Conservation (phyloP, 2,888 invertebrate genomes). For the Cheilosia vernalis region DNA sequence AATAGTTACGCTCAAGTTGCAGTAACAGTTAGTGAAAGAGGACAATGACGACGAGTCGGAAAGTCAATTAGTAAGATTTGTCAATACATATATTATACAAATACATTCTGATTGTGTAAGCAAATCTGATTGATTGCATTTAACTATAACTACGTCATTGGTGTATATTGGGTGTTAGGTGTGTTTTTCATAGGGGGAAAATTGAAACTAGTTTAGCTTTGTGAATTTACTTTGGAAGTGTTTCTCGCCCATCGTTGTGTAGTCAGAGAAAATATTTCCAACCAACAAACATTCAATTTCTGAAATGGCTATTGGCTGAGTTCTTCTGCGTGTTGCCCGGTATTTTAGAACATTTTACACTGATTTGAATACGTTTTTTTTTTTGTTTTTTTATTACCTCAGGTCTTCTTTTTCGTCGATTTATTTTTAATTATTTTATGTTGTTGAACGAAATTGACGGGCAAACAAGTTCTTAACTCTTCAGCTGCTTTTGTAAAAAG, state of each 20-base stretch:
- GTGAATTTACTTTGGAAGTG: not conserved
- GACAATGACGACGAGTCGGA: slow-evolving; percentile 51
- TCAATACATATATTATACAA: slow-evolving; percentile 25
- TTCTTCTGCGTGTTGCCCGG: too few species aligned
- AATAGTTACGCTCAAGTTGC: slow-evolving; percentile 49
- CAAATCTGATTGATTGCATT: slow-evolving; percentile 55
- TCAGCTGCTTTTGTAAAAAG: too few species aligned
- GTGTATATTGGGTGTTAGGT: not conserved
- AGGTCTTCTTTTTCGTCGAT: too few species aligned
- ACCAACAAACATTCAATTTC: too few species aligned
- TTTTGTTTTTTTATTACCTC: too few species aligned
- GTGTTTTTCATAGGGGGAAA: not conserved
- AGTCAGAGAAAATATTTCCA: too few species aligned
- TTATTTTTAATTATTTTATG: too few species aligned
- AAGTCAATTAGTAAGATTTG: slow-evolving; percentile 68
- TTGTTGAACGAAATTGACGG: too few species aligned
- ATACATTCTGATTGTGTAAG: slow-evolving; percentile 58
- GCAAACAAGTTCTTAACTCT: too few species aligned
- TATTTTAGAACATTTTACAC: too few species aligned
- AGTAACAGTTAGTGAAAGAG: slow-evolving; percentile 26
- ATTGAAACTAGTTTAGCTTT: slow-evolving; percentile 1
- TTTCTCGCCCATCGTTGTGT: not conserved
- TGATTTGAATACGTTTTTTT: too few species aligned
- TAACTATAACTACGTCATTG: slow-evolving; percentile 11
- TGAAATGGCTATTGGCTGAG: too few species aligned